Base-by-base conservation (phyloP, 2,113 vertebrate species). In the Trichomycterus rosablanca region DNA sequence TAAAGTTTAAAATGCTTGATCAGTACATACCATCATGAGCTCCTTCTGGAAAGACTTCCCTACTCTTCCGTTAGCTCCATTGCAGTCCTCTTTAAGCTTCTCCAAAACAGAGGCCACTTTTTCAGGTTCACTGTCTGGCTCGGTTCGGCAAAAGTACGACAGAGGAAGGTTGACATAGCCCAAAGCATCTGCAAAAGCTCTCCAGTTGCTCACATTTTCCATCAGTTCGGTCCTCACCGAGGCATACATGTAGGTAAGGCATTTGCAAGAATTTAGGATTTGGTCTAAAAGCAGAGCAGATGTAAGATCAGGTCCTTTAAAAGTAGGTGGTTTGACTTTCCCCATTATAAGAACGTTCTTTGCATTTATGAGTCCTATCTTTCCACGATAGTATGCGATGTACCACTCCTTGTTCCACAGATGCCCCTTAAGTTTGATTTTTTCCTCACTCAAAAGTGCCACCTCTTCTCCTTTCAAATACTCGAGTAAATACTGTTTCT, bases 381-480 rank as follows among this genome's bases (percentile, higher is more conserved):
- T 89, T 6, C 96, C 94, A 75, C 94, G 93, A 79, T 93, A 94
- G 79, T 92, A 98, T 58, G 91, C 94, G 3, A 95, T 91, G 66
- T 95, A 96, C 96, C 96, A 98, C 70, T 98, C 95, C 70, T 98
- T 98, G 42, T 90, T 97, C 93, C 96, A 95, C 60, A 98, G 78
- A 66, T 97, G 93, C 0, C 96, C 96, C 67, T 91, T 93, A 15
- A 98, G 81, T 63, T 84, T 88, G 69, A 98, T 86, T 76, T 91
- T 95, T 81, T 98, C 95, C 67, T 97, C 94, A 35, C 90, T 98
- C 51, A 98, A 76, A 55, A 98, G 82, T 2, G 91, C 91, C 1
- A 98, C 67, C 55, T 88, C 74, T 0, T 98, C 95, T 1, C 95
- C 96, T 74, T 97, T 98, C 78, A 90, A 91, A 72, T 98, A 98